Conservation (phyloP, 2,888 invertebrate genomes). For the Lissocephala sabroskyi region DNA sequence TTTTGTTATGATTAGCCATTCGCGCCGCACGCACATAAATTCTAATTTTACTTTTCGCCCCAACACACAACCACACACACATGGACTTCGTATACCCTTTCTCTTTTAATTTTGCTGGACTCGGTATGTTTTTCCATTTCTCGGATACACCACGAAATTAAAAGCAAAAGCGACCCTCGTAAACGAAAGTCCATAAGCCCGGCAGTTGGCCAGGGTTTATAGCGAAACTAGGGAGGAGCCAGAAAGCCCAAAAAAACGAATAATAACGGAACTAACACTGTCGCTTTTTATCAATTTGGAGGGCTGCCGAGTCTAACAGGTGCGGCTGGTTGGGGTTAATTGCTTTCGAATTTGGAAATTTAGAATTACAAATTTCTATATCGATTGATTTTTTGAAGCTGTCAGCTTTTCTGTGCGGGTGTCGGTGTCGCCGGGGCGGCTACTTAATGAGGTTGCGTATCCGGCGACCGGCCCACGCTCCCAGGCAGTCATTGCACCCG, state of each 20-base stretch:
- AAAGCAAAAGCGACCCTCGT: conserved; percentile 23
- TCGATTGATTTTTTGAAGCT: too few relatives aligned
- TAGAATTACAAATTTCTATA: too few relatives aligned
- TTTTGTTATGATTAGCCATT: conserved; percentile 60
- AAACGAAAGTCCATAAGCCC: conserved; percentile 32
- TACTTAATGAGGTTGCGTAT: conserved; percentile 19
- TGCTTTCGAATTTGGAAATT: too few relatives aligned
- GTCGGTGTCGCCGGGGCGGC: not conserved
- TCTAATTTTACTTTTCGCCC: conserved; percentile 61
- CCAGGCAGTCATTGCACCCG: conserved; percentile 50
- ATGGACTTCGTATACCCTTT: conserved; percentile 18
- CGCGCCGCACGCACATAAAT: conserved; percentile 56
- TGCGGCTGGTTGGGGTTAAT: too few relatives aligned
- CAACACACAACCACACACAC: conserved; percentile 34
- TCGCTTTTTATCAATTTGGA: conserved; percentile 39
- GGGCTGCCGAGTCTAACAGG: not conserved
- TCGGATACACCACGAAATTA: conserved; percentile 32
- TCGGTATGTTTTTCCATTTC: conserved; percentile 5
- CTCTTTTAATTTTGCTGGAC: conserved; percentile 14
- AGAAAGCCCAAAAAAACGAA: conserved; percentile 17
- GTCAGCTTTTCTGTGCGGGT: not conserved
- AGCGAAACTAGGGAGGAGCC: conserved; percentile 19
- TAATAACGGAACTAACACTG: conserved; percentile 29
- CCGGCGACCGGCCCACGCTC: conserved; percentile 27
- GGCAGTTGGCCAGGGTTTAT: conserved; percentile 18